Evolutionary conservation across 2,797 vertebrate species (phyloP), one percentile per base, ranked within the genome.

Genomic region (Perodicticus potto): DNA sequence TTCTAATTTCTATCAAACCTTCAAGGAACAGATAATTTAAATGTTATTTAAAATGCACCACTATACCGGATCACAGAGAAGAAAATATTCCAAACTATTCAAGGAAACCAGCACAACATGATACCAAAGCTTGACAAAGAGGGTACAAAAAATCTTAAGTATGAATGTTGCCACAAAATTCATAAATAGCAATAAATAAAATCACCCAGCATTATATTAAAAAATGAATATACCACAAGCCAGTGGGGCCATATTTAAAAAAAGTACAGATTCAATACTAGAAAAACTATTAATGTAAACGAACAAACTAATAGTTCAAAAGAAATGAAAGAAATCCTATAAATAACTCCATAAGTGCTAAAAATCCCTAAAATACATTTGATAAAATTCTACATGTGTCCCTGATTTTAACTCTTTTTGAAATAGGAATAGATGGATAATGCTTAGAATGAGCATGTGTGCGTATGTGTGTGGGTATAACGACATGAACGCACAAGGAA

Each of bases 141-240:
- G 2, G 32, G 23, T 40, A 81, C 23, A 37, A 40, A 86, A 69
- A 89, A 91, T 37, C 27, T 76, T 70, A 43, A 37, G 9, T 86
- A 11, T 78, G 63, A 89, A 91, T 77, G 61, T 65, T 70, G 34
- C 19, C 93, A 12, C 14, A 95, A 63, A 92, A 82, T 49, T 63
- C 37, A 73, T n/a, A 87, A 69, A 45, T 63, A 61, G 19, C 34
- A 67, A 59, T 84, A 93, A 70, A 32, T 91, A 82, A 78, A 87
- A 34, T 72, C 43, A 40, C 19, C 20, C 16, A 74, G 29, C 12
- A 57, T 73, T 83, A 45, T 49, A 63, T 65, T 95, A 81, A 72
- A 78, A 82, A 86, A 43, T 27, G 9, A 95, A 40, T 49, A 61
- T 1, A 29, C 2, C 10, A n/a, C 63, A 67, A 49, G 49, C 49